Conservation (phyloP, 2,113 vertebrate species). For the Perca flavescens region DNA sequence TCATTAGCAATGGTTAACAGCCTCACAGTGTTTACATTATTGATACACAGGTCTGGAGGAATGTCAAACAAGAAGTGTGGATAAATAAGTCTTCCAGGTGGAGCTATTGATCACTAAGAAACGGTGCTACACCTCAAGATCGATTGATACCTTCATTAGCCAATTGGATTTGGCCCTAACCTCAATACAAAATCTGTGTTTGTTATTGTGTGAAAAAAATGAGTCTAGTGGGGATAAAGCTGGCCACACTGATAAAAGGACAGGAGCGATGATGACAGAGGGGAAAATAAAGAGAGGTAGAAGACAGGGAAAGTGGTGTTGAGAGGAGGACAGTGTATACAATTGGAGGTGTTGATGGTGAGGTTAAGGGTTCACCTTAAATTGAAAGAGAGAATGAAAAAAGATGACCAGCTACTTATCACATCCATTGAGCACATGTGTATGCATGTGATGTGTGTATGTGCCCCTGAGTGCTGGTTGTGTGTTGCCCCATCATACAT, state of each 20-base stretch:
- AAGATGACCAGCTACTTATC: constrained; percentile 38
- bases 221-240: constrained; percentile 67
- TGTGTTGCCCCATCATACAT: constrained; percentile 55
- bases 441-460: constrained; percentile 33
- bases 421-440: constrained; percentile 48
- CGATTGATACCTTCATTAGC: constrained; percentile 79
- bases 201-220: constrained; percentile 82
- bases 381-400: constrained; percentile 41
- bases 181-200: constrained; percentile 74
- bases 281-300: constrained; percentile 60
- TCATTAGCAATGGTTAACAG: constrained; percentile 78
- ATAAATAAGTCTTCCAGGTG: constrained; percentile 78
- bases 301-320: constrained; percentile 44
- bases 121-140: constrained; percentile 60
- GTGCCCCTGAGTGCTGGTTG: constrained; percentile 42
- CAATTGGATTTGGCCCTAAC: constrained; percentile 68
- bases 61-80: constrained; percentile 77
- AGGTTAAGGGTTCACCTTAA: constrained; percentile 28
- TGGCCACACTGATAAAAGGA: constrained; percentile 62
- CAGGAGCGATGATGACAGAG: constrained; percentile 57
- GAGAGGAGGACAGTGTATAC: constrained; percentile 40
- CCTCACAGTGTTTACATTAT: constrained; percentile 70
- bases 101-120: constrained; percentile 76
- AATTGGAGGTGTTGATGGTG: constrained; percentile 27
- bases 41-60: constrained; percentile 75